Conservation (phyloP, 2,797 vertebrate species). For the Phoeniculus purpureus region DNA sequence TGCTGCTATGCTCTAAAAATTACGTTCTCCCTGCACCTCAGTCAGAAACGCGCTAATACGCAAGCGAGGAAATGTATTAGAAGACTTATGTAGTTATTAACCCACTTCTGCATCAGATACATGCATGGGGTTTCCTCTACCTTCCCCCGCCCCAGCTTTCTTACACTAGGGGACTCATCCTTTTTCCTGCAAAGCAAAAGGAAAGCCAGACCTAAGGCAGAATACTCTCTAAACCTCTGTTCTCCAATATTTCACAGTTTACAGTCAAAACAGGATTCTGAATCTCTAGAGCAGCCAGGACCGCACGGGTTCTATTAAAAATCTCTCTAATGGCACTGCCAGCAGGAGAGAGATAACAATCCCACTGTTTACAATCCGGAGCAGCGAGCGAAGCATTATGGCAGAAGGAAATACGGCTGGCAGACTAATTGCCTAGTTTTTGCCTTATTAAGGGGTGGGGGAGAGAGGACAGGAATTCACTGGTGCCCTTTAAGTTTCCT, state of each 20-base stretch:
- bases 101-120: conserved; percentile 8
- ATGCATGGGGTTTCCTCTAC: not conserved
- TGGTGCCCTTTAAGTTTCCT: not conserved
- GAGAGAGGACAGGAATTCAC: not conserved
- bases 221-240: not conserved
- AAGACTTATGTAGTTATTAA: conserved; percentile 50
- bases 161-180: conserved; percentile 39
- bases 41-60: not conserved
- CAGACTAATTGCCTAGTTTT: not conserved
- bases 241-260: conserved; percentile 28
- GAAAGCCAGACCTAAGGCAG: conserved; percentile 18
- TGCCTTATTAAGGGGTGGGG: not conserved
- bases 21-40: not conserved
- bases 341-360: conserved; percentile 16
- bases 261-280: conserved; percentile 37
- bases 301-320: not conserved
- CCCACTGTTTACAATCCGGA: not conserved
- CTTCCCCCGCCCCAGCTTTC: not conserved
- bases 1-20: not conserved
- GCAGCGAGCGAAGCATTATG: not conserved
- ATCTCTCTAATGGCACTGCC: conserved; percentile 3
- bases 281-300: not conserved
- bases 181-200: conserved; percentile 45
- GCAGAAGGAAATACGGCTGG: not conserved
- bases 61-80: conserved; percentile 22